These are phyloP conservation scores for Epinotia bilunana DNA, from an alignment of 2,888 invertebrate genomes.

Conservation along the genomic window DNA sequence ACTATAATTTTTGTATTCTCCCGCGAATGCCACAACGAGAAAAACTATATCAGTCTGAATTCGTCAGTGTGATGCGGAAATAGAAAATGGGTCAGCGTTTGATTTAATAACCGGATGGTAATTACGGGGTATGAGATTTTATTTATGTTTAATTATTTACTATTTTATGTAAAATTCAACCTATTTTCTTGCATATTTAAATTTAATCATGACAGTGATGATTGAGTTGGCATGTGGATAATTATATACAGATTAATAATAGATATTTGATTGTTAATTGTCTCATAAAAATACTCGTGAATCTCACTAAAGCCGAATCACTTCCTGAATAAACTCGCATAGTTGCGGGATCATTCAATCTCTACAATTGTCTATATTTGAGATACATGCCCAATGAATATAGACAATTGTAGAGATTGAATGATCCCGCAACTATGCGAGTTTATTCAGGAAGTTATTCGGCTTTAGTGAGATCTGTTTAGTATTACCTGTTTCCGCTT, in stretches of 20 bases:
- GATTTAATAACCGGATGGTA: slow-evolving; percentile 36
- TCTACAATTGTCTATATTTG: slow-evolving; percentile 38
- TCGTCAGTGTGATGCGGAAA: slow-evolving; percentile 43
- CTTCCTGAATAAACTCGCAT: slow-evolving; percentile 40
- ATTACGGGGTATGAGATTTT: slow-evolving; percentile 22
- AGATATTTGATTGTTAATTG: background rate
- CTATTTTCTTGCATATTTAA: no score
- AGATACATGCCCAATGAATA: no score
- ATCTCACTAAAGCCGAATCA: slow-evolving; percentile 24
- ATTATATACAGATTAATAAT: no score
- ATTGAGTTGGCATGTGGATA: no score
- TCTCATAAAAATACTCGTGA: slow-evolving; percentile 15
- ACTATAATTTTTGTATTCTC: slow-evolving; percentile 82
- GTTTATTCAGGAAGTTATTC: slow-evolving; percentile 40
- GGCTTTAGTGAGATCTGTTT: slow-evolving; percentile 33
- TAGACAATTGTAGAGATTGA: slow-evolving; percentile 41
- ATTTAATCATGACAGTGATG: no score
- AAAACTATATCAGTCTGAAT: slow-evolving; percentile 59
- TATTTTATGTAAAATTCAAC: background rate
- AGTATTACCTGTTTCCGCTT: slow-evolving; percentile 23
- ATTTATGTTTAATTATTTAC: slow-evolving; percentile 4
- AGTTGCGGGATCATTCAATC: slow-evolving; percentile 42
- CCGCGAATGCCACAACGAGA: slow-evolving; percentile 70
- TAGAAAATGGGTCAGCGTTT: slow-evolving; percentile 41
- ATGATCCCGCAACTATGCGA: slow-evolving; percentile 37